Evolutionary conservation across 2,113 vertebrate species (phyloP), one percentile per base, ranked within the genome.

Genomic region (Aythya baeri): DNA sequence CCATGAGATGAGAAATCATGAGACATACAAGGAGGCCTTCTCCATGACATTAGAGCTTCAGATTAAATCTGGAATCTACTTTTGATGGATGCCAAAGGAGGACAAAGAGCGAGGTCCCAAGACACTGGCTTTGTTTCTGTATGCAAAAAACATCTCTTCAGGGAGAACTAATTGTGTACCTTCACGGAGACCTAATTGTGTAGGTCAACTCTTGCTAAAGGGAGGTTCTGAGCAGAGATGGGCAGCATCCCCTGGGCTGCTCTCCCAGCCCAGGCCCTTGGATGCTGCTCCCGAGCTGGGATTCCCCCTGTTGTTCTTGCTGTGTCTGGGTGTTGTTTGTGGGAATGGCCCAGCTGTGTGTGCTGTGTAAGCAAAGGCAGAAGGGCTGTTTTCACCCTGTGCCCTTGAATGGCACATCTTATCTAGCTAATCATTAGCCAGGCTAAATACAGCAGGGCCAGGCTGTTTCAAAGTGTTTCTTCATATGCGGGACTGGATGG

Each of bases 301-400:
- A 5, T 11, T 66, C 68, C 18, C 38, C 44, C 14, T 1, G 2
- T 18, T 17, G 65, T 63, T 31, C 67, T 16, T 0, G 2, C 32
- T 36, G 1, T 34, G n/a, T 5, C 43, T 21, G 70, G 71, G 79
- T 81, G 83, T 62, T 78, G 70, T 38, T 75, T 36, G 57, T 83
- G 91, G 86, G 93, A 95, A 93, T 2, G 77, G 86, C 77, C 71
- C 93, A 83, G 77, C n/a, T 96, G 96, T 78, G 73, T 81, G 86
- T 94, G 94, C 94, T 96, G 70, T 94, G 92, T 49, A 93, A 97
- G 95, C 96, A 96, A 67, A 83, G 68, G 86, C 82, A 91, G 88
- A 49, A 96, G 91, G 93, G 89, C 93, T 95, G 75, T 70, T 95
- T 91, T 87, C 93, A 87, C 23, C 26, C 36, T 7, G 59, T 63